Evolutionary conservation across 2,797 vertebrate genomes (phyloP), one percentile per base, ranked within the genome.

Genomic region (Sebastes steindachneri): DNA sequence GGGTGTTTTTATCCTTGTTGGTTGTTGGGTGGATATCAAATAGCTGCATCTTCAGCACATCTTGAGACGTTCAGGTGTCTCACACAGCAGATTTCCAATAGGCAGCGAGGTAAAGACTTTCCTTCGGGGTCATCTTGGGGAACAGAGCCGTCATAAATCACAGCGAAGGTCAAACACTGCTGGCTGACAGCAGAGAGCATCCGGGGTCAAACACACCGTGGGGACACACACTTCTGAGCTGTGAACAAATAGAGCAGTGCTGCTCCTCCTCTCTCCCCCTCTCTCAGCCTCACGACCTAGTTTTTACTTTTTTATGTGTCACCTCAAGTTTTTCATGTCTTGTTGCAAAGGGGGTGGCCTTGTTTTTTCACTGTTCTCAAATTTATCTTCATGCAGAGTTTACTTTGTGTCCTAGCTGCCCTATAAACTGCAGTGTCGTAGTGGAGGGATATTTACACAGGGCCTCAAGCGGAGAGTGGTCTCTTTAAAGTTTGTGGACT

Each of bases 261-360:
- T 70, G 68, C 80, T 79, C 45, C 79, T 85, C 73, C 48, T n/a
- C 69, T 69, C 65, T 23, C 55, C 65, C 77, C 65, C 68, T 77
- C 67, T 57, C 55, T 58, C 88, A 72, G 79, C 85, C 82, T 92
- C 83, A 29, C 54, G 92, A 89, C 94, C 93, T 85, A 95, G 72
- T 92, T 95, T 92, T 75, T 37, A 89, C 69, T 90, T 93, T 21
- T 90, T 90, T 86, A 54, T 89, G 75, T 92, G 92, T 91, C 92
- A 93, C 87, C 88, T 90, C 80, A 91, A 91, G 82, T 94, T 93
- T 88, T 91, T 76, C 67, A 64, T 73, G 76, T 88, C 77, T 73
- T 78, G 58, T 70, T 73, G 69, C 64, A 81, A 77, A 37, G 37
- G 48, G 53, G 83, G 45, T 91, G 93, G 77, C 91, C 93, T 92